Base-by-base conservation (phyloP, 1,140 invertebrate species). In the Nymphalis io region DNA sequence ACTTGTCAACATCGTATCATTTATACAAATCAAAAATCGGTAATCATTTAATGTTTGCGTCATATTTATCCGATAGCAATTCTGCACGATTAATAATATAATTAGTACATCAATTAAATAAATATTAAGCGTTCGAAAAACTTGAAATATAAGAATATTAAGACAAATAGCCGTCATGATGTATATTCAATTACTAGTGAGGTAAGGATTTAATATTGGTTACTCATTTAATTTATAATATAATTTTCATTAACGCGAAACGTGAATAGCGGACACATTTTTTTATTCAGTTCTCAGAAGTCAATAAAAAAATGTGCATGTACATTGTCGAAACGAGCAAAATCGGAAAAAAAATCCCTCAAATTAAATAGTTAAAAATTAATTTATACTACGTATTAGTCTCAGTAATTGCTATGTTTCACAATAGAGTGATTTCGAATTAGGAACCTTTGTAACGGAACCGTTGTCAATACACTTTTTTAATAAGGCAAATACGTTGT, bases 51-150 rank as follows among this genome's bases (percentile, higher is more conserved):
- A 46, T 16, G 44, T 46, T 46, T 46, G n/a, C 44, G 44, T 46
- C 44, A 46, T 18, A 12, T 46, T n/a, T 1, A 46, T 46, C 5
- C 44, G 44, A 46, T 46, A 46, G 15, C n/a, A 16, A 46, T 46
- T 46, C 44, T 46, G 44, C 44, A 46, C n/a, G 44, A 46, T 46
- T n/a, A 18, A 8, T 46, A 46, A 46, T 46, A 8, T 46, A 46
- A 46, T 46, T 46, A 46, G 15, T 6, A n/a, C 16, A n/a, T 18
- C 3, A 15, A 42, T 42, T 33, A 8, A 33, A 33, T 33, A 33
- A 33, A 33, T 33, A 33, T 33, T 33, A 8, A 33, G 2, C 27
- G 27, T 33, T 6, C 8, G 27, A 33, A 4, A 33, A 33, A 33
- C 3, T 33, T 33, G 27, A 33, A 33, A 33, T 33, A 8, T 33